phyloP scores from a whole-genome alignment of 2,113 vertebrate species.

The Lampris megalopsis region DNA sequence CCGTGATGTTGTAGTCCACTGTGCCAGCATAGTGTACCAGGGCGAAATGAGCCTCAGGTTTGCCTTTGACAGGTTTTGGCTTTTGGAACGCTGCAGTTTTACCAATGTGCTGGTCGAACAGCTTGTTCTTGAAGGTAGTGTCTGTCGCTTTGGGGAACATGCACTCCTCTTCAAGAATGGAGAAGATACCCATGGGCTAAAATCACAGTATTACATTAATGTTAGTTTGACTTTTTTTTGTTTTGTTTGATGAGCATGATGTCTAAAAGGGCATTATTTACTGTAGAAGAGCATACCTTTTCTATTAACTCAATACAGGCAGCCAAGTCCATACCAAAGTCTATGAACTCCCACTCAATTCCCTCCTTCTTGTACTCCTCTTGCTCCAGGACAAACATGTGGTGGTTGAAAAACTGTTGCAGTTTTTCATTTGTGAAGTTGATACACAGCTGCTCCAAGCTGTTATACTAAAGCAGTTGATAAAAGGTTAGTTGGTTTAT shows the following conservation, averaged over 20 bases:
- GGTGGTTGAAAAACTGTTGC: slow-evolving; percentile 93
- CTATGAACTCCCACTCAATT: slow-evolving; percentile 91
- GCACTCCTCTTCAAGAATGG: slow-evolving; percentile 83
- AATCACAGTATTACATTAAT: neutral
- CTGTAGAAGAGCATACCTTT: slow-evolving; percentile 77
- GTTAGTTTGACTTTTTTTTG: neutral
- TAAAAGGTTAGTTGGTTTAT: neutral
- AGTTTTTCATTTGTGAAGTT: slow-evolving; percentile 94
- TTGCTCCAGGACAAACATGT: slow-evolving; percentile 91
- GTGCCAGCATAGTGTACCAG: slow-evolving; percentile 87
- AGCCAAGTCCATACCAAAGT: slow-evolving; percentile 91
- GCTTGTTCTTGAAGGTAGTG: slow-evolving; percentile 89
- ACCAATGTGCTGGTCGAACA: slow-evolving; percentile 91
- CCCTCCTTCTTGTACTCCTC: slow-evolving; percentile 92
- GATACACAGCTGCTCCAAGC: slow-evolving; percentile 91
- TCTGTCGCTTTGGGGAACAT: slow-evolving; percentile 79
- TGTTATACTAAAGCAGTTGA: slow-evolving; percentile 84
- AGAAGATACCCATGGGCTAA: slow-evolving; percentile 85
- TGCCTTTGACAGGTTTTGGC: slow-evolving; percentile 88
- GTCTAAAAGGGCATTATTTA: neutral
- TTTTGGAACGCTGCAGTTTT: slow-evolving; percentile 89
- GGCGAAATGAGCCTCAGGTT: slow-evolving; percentile 87
- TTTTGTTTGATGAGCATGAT: neutral
- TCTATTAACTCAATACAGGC: slow-evolving; percentile 92
- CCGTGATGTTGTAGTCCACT: slow-evolving; percentile 88